Conservation (phyloP, 2,888 invertebrate species). For the Diplolepis rosae region DNA sequence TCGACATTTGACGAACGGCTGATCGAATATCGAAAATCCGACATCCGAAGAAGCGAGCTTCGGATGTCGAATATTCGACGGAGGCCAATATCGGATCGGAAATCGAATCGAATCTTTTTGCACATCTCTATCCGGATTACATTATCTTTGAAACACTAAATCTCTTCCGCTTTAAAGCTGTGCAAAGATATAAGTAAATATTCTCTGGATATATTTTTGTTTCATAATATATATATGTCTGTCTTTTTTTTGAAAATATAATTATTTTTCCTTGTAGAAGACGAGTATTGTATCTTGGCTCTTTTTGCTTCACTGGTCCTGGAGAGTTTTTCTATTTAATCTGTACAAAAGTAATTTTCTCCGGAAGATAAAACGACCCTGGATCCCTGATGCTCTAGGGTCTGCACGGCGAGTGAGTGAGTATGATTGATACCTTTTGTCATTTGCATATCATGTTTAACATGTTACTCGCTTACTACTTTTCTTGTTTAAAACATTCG, state of each 20-base stretch:
- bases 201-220: conserved; percentile 20
- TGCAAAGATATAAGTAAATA: conserved; percentile 54
- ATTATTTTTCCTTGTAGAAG: background rate
- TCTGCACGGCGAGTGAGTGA: conserved; percentile 66
- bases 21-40: too few species aligned
- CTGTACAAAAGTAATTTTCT: conserved; percentile 61
- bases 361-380: conserved; percentile 60
- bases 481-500: background rate
- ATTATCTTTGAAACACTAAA: conserved; percentile 62
- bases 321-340: conserved; percentile 57
- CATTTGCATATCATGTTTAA: conserved; percentile 54
- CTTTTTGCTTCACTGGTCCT: conserved; percentile 35
- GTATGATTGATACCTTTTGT: conserved; percentile 70
- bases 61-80: too few species aligned
- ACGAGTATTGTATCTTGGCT: conserved; percentile 38
- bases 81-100: too few species aligned
- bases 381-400: conserved; percentile 54
- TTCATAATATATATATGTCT: background rate
- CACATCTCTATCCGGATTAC: too few species aligned
- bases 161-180: conserved; percentile 57
- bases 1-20: too few species aligned
- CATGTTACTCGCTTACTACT: conserved; percentile 47
- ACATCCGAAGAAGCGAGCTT: too few species aligned
- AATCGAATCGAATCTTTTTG: too few species aligned
- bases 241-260: background rate